Evolutionary conservation across 2,888 invertebrate genomes (phyloP), one percentile per base, ranked within the genome.

Genomic region (Macrophya annulata): DNA sequence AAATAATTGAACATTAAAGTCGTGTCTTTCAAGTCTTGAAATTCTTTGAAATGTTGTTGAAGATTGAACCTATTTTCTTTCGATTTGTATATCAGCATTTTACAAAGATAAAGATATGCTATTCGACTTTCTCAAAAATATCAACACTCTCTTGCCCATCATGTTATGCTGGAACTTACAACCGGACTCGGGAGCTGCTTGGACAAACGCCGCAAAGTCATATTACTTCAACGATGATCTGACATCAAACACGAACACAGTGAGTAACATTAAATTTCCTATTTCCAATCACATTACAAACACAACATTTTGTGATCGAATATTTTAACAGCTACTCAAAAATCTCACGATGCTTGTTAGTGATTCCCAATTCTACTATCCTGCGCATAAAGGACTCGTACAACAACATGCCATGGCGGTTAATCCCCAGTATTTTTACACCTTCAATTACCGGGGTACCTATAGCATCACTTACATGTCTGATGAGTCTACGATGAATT

Each of bases 371-470:
- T 88, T 89, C 74, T 15, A 87, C 15, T 86, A 88, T 31, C 89
- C 89, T 2, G 31, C 31, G 1, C 21, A 86, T 1, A 31, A 85
- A 9, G 86, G 87, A 68, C 40, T 79, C 37, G 5, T 88, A 68
- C 84, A 87, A 55, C 85, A 85, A 15, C 43, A 68, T 8, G 62
- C 72, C 40, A 15, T 65, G 59, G 82, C 83, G 65, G 87, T 43
- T 21, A 85, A 76, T n/a, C 68, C 87, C 6, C 81, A 81, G 59
- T 89, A 87, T 65, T 84, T 85, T 48, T 89, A 88, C 74, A 59
- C 65, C 6, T 89, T 87, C 84, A 85, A 86, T 12, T 90, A 89
- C 85, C 86, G 85, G 0, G 89, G 89, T 6, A 84, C 85, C 0
- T 84, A 84, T 25, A 89, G 88, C 55, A 15, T 45, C 17, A 86